Conservation (phyloP, 30 jellyfish, hydroid and myxozoan genomes). For the Hydra vulgaris region DNA sequence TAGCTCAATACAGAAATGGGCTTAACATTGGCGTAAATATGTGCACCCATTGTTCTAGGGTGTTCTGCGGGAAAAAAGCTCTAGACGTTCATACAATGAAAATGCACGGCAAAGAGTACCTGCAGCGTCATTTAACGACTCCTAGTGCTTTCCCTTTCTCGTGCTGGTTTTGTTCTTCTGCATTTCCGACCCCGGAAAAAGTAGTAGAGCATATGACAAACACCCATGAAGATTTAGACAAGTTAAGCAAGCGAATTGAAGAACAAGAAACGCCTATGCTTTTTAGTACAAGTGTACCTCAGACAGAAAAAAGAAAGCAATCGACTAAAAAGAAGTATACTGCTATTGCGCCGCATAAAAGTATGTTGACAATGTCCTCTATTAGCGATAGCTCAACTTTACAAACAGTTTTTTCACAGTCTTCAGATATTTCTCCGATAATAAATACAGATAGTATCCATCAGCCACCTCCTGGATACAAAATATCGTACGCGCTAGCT, state of each 20-base stretch:
- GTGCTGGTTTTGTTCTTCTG: slow-evolving; percentile 34
- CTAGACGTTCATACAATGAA: slow-evolving; percentile 31
- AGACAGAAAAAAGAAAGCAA: background rate
- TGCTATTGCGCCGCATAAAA: slow-evolving; percentile 18
- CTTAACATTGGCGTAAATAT: slow-evolving; percentile 8
- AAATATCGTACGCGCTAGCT: slow-evolving; percentile 34
- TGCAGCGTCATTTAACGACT: slow-evolving; percentile 16
- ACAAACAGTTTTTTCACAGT: background rate
- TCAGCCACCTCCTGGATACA: slow-evolving; percentile 41
- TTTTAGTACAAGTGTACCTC: background rate
- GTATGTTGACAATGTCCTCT: slow-evolving; percentile 12
- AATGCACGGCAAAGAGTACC: slow-evolving; percentile 35
- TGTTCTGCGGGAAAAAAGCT: slow-evolving; percentile 35
- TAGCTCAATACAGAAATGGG: background rate
- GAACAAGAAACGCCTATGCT: slow-evolving; percentile 12
- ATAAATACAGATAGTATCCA: background rate
- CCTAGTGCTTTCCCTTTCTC: slow-evolving; percentile 24
- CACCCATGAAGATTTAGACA: slow-evolving; percentile 31
- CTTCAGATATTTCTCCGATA: background rate
- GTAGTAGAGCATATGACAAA: slow-evolving; percentile 37
- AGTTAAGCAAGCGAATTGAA: slow-evolving; percentile 39
- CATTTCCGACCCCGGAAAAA: slow-evolving; percentile 22
- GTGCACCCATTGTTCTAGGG: slow-evolving; percentile 40
- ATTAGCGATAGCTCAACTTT: background rate
- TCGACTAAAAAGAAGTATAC: background rate